These are phyloP conservation scores for Mamestra configurata DNA, from an alignment of 1,140 invertebrate species.

Conservation along the genomic window DNA sequence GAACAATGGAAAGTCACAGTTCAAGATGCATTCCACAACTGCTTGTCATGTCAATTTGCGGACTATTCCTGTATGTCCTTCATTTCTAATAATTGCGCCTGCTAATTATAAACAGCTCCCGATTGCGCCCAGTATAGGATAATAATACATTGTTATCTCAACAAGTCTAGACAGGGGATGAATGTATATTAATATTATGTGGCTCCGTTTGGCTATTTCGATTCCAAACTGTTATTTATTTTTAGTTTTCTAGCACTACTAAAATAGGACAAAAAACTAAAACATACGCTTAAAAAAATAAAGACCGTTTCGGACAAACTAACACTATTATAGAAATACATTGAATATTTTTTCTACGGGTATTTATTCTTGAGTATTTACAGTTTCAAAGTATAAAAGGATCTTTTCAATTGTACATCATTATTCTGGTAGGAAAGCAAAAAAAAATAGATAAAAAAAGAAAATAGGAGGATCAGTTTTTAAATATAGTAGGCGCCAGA, in stretches of 20 bases:
- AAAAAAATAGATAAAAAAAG: no score
- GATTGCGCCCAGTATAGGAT: slow-evolving; percentile 6
- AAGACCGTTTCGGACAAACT: no score
- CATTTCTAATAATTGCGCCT: slow-evolving; percentile 25
- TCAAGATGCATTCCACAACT: neutral
- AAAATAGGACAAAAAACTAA: no score
- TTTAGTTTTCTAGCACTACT: neutral
- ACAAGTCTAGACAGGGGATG: slow-evolving; percentile 28
- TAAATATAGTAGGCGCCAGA: no score
- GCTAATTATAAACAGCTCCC: slow-evolving; percentile 22
- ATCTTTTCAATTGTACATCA: neutral
- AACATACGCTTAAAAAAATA: no score
- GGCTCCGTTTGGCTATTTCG: neutral
- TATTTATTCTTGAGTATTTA: no score
- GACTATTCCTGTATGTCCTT: slow-evolving; percentile 33
- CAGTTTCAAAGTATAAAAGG: no score
- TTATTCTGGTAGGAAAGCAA: no score
- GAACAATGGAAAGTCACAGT: slow-evolving; percentile 15
- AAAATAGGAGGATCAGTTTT: no score
- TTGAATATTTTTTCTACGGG: no score
- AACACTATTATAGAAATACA: no score
- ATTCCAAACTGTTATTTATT: neutral
- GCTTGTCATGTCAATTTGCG: neutral
- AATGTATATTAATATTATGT: slow-evolving; percentile 9
- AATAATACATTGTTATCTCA: slow-evolving; percentile 39